Conservation (phyloP, 2,113 vertebrate genomes). For the Indri indri region DNA sequence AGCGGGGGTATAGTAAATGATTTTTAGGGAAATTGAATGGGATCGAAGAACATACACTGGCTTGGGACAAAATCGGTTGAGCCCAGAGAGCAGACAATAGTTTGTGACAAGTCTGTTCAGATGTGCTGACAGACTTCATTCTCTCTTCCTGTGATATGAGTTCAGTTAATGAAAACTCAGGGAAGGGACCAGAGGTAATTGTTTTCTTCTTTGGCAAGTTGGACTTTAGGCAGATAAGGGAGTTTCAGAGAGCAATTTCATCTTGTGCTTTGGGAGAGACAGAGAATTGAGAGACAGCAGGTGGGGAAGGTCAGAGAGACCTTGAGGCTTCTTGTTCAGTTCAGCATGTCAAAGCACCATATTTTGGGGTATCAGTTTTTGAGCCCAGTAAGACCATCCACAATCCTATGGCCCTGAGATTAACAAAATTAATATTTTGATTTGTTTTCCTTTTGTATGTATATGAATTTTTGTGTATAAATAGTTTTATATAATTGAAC, state of each 20-base stretch:
- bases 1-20: background rate
- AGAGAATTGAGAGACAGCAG: background rate
- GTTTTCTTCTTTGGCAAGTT: background rate
- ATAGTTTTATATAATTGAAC: background rate
- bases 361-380: background rate
- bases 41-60: background rate
- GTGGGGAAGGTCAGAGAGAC: background rate
- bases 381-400: background rate
- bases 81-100: background rate
- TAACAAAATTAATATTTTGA: background rate
- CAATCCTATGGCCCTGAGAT: background rate
- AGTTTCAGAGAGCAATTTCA: background rate
- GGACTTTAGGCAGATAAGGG: background rate
- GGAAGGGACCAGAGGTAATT: background rate
- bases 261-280: background rate
- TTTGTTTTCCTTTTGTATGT: background rate
- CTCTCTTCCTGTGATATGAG: background rate
- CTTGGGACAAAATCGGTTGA: background rate
- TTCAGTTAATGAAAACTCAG: background rate
- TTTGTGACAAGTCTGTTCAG: background rate
- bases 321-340: background rate
- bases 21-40: background rate
- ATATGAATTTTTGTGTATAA: background rate
- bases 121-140: background rate
- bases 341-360: background rate